A percentile compares a stretch with the other conserved stretches of the same genome.
phyloP scores from a whole-genome alignment of 2,113 vertebrate genomes.

The Gasterosteus nipponicus region DNA sequence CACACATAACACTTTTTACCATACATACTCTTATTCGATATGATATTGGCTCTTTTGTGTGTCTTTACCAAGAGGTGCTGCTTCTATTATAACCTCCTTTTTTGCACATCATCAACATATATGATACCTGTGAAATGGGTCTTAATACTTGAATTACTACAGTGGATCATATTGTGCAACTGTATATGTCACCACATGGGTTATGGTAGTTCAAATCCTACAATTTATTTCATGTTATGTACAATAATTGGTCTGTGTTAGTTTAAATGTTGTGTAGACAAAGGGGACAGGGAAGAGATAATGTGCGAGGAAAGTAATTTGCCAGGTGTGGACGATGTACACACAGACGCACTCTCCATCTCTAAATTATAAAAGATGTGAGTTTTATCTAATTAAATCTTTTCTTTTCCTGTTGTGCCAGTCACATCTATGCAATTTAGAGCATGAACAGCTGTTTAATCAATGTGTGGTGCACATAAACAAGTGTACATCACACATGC shows the following conservation, averaged over 20 bases:
- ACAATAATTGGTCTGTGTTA: background rate
- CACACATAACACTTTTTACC: background rate
- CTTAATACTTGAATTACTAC: background rate
- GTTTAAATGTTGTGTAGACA: background rate
- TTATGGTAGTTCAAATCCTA: background rate
- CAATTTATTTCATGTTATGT: background rate
- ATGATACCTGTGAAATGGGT: background rate
- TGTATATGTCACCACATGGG: background rate
- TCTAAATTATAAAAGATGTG: constrained; percentile 35
- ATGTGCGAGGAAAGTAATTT: constrained; percentile 22
- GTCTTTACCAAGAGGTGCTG: background rate
- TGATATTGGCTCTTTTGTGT: background rate
- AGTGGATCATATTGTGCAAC: background rate
- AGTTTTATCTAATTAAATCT: constrained; percentile 67
- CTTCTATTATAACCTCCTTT: background rate
- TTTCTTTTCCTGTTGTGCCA: constrained; percentile 38
- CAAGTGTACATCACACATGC: background rate
- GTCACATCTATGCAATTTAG: constrained; percentile 43
- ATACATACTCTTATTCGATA: background rate
- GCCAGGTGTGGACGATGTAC: constrained; percentile 14
- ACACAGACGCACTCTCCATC: constrained; percentile 3
- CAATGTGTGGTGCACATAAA: constrained; percentile 29
- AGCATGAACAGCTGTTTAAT: constrained; percentile 66
- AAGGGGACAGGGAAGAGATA: background rate
- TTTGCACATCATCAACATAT: background rate